Percentiles rank a stretch among this genome's conserved stretches.
These are phyloP conservation scores for Coleophora deauratella DNA, from an alignment of 2,888 invertebrate genomes.

Conservation along the genomic window DNA sequence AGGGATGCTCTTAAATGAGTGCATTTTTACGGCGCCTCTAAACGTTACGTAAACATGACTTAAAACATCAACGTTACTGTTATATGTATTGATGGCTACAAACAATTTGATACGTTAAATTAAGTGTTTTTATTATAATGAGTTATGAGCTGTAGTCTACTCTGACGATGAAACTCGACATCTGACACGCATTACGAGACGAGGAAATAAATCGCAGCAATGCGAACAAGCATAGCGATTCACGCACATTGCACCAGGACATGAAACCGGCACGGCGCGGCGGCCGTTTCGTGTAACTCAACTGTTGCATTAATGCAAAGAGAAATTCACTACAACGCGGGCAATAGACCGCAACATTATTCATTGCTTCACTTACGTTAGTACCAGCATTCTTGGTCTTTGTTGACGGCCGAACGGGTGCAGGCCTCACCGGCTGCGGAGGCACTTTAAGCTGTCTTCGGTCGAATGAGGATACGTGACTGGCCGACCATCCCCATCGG, in stretches of 20 bases:
- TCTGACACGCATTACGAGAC: slow-evolving; percentile 56
- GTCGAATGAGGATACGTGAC: slow-evolving; percentile 66
- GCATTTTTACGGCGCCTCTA: slow-evolving; percentile 20
- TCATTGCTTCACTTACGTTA: slow-evolving; percentile 44
- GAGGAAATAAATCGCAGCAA: slow-evolving; percentile 46
- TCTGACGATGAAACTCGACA: slow-evolving; percentile 46
- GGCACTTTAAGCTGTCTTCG: slow-evolving; percentile 62
- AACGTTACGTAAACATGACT: slow-evolving; percentile 45
- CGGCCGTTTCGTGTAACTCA: slow-evolving; percentile 4
- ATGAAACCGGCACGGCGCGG: slow-evolving; percentile 23
- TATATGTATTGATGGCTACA: no score
- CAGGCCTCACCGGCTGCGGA: slow-evolving; percentile 58
- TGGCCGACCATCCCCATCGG: slow-evolving; percentile 72
- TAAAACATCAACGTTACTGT: no score
- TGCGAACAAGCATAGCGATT: slow-evolving; percentile 30
- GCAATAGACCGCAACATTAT: no score
- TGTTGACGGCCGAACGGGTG: slow-evolving; percentile 52
- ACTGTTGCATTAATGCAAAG: slow-evolving; percentile 4
- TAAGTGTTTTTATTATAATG: no score
- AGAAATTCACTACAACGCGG: background rate
- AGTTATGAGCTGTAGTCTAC: no score
- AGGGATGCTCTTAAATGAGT: slow-evolving; percentile 22
- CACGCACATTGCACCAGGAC: slow-evolving; percentile 40
- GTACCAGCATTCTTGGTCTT: slow-evolving; percentile 40
- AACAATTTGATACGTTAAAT: no score